A percentile compares a stretch with the other conserved stretches of the same genome.
Evolutionary conservation across 2,888 invertebrate genomes (phyloP).

Genomic region (Polydrusus pterygomalis): DNA sequence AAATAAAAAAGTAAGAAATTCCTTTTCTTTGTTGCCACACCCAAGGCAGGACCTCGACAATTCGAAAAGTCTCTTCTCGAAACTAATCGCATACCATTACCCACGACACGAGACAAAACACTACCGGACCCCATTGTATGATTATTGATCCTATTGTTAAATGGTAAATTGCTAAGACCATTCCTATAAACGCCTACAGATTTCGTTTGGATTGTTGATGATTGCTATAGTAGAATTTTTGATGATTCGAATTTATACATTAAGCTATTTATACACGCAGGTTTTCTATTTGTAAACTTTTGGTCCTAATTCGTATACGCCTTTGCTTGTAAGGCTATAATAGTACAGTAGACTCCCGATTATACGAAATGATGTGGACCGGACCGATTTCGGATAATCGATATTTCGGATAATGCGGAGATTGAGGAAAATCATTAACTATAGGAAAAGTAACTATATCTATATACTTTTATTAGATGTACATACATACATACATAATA

Average conservation of each 20-base stretch:
- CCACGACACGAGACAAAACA: constrained; percentile 30
- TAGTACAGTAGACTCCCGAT: too few relatives aligned
- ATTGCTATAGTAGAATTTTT: constrained; percentile 22
- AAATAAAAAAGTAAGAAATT: neutral
- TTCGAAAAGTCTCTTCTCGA: constrained; percentile 17
- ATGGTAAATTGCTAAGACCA: constrained; percentile 38
- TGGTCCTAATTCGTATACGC: too few relatives aligned
- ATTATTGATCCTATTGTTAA: constrained; percentile 40
- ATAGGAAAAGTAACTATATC: too few relatives aligned
- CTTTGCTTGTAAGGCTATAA: too few relatives aligned
- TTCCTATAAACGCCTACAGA: constrained; percentile 37
- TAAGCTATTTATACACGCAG: neutral
- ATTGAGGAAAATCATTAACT: too few relatives aligned
- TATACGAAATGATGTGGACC: too few relatives aligned
- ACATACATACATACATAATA: too few relatives aligned
- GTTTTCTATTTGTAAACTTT: too few relatives aligned
- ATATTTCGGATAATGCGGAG: too few relatives aligned
- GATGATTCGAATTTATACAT: constrained; percentile 3
- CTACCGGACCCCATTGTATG: constrained; percentile 38
- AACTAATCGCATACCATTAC: constrained; percentile 21
- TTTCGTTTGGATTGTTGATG: constrained; percentile 22
- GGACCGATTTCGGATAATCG: too few relatives aligned
- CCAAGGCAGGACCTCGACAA: constrained; percentile 14
- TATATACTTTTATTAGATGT: too few relatives aligned
- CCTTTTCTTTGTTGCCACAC: neutral